A percentile compares a stretch with the other conserved stretches of the same genome.
Conservation (phyloP, 2,888 invertebrate genomes). For the Dysmachus trigonus region DNA sequence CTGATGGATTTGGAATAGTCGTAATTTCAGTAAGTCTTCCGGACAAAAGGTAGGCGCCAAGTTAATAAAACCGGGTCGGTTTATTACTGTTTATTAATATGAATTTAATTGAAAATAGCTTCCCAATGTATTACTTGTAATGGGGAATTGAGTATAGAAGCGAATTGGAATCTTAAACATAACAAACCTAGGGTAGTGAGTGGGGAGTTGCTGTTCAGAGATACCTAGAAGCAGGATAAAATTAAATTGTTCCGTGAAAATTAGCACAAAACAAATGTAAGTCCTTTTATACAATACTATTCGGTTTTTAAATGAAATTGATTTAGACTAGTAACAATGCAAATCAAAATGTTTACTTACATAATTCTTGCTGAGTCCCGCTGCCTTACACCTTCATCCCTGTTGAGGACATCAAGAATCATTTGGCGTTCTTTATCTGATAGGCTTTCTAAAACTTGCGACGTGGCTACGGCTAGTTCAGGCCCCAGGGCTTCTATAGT, state of each 20-base stretch:
- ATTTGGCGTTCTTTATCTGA: constrained; percentile 66
- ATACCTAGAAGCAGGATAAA: not conserved
- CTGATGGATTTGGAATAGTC: not conserved
- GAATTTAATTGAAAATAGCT: not conserved
- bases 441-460: constrained; percentile 62
- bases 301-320: not conserved
- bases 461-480: constrained; percentile 60
- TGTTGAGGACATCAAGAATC: constrained; percentile 67
- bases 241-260: not conserved
- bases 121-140: not conserved
- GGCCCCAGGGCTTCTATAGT: constrained; percentile 60
- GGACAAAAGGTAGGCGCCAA: not conserved
- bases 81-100: not conserved
- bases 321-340: not conserved
- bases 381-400: constrained; percentile 67
- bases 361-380: constrained; percentile 67
- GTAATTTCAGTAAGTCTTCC: not conserved
- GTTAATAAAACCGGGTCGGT: not conserved
- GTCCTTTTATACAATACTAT: constrained; percentile 7
- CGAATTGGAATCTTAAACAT: not conserved
- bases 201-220: too few species aligned
- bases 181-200: not conserved
- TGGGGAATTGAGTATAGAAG: not conserved
- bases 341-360: constrained; percentile 62
- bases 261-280: constrained; percentile 45